phyloP scores from a whole-genome alignment of 2,888 invertebrate genomes.

The Tipula unca region DNA sequence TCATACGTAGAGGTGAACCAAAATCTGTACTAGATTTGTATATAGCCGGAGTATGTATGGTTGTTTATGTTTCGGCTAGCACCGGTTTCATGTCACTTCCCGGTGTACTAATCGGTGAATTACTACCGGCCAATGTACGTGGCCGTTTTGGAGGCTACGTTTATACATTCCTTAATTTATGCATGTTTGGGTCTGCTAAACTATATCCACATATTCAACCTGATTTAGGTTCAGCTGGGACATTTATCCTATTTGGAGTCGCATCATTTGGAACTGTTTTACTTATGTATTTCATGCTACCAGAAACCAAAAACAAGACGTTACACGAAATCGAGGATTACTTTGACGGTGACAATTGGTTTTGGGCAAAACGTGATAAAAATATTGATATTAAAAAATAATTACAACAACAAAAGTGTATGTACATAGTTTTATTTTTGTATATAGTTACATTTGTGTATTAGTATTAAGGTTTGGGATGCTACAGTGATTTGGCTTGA shows the following conservation, averaged over 20 bases:
- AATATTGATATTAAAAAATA: no score
- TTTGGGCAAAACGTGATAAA: slow-evolving; percentile 42
- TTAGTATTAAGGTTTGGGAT: no score
- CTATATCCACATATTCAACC: slow-evolving; percentile 55
- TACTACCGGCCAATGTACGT: slow-evolving; percentile 62
- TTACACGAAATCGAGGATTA: slow-evolving; percentile 70
- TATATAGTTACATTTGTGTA: no score
- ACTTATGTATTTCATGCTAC: slow-evolving; percentile 58
- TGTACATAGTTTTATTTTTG: no score
- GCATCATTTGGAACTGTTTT: slow-evolving; percentile 54
- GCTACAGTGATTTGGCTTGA: no score
- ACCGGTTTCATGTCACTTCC: slow-evolving; percentile 69
- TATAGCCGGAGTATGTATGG: slow-evolving; percentile 45
- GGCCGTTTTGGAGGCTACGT: slow-evolving; percentile 66
- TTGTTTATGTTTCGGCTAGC: slow-evolving; percentile 65
- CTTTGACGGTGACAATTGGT: slow-evolving; percentile 55
- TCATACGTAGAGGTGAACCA: slow-evolving; percentile 34
- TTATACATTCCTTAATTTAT: slow-evolving; percentile 60
- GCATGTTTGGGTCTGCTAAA: slow-evolving; percentile 60
- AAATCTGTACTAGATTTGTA: slow-evolving; percentile 36
- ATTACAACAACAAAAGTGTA: no score
- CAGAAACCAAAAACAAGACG: slow-evolving; percentile 65
- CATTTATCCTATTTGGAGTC: slow-evolving; percentile 61
- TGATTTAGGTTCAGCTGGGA: slow-evolving; percentile 53
- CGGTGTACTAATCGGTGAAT: slow-evolving; percentile 65